These are phyloP conservation scores for Barypeithes pellucidus DNA, from an alignment of 2,888 invertebrate species.

Conservation along the genomic window DNA sequence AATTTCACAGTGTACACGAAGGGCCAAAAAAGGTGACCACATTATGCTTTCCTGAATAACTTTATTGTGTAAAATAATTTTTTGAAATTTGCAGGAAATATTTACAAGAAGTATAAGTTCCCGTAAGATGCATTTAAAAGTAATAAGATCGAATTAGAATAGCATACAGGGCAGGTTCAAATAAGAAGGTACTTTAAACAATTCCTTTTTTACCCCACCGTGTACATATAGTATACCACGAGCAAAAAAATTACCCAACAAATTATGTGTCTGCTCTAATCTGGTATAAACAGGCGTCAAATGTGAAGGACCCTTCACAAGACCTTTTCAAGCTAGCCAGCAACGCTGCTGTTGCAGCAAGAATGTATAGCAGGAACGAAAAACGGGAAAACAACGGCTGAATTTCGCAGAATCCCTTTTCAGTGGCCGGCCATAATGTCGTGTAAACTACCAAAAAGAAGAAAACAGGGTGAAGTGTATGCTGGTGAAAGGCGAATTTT, in stretches of 20 bases:
- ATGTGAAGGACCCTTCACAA: constrained; percentile 24
- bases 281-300: neutral
- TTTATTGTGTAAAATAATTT: too few relatives aligned
- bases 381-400: constrained; percentile 42
- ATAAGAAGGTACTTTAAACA: too few relatives aligned
- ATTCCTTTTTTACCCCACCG: too few relatives aligned
- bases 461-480: neutral
- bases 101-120: too few relatives aligned
- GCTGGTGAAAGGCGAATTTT: neutral
- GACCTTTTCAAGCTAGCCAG: constrained; percentile 29
- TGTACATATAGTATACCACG: too few relatives aligned
- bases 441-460: neutral
- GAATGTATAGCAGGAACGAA: constrained; percentile 39
- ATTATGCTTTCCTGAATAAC: too few relatives aligned
- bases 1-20: too few relatives aligned
- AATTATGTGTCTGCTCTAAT: neutral
- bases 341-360: constrained; percentile 20
- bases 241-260: neutral
- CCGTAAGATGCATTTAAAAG: too few relatives aligned
- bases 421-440: constrained; percentile 17
- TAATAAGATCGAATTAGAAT: too few relatives aligned
- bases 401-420: constrained; percentile 32
- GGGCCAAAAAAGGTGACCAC: too few relatives aligned
- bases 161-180: too few relatives aligned
- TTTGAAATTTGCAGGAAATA: too few relatives aligned